These are phyloP conservation scores for Dinocampus coccinellae DNA, from an alignment of 2,888 invertebrate genomes.

Conservation along the genomic window DNA sequence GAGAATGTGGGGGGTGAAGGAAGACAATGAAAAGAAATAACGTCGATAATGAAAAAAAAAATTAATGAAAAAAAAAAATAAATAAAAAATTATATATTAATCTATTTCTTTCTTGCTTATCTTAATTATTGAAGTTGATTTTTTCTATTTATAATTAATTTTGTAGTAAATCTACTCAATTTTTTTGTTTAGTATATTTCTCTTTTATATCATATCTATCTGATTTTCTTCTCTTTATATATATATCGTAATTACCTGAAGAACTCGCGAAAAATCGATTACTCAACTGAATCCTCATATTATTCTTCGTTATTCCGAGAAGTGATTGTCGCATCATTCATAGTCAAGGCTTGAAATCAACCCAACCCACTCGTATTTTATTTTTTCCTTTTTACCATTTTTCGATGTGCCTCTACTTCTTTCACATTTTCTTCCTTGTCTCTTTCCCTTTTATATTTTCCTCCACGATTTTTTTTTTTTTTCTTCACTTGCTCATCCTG, in stretches of 20 bases:
- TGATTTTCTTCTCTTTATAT: neutral
- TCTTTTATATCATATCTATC: neutral
- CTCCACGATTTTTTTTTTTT: neutral
- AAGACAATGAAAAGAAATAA: too few relatives aligned
- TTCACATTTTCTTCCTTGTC: neutral
- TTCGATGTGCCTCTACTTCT: too few relatives aligned
- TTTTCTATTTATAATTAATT: too few relatives aligned
- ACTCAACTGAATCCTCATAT: slow-evolving; percentile 29
- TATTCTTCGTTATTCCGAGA: slow-evolving; percentile 17
- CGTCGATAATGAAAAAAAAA: too few relatives aligned
- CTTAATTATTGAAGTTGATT: too few relatives aligned
- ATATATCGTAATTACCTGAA: neutral
- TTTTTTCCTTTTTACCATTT: too few relatives aligned
- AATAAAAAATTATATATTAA: too few relatives aligned
- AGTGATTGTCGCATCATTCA: slow-evolving; percentile 12
- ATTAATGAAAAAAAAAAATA: too few relatives aligned
- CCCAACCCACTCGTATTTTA: too few relatives aligned
- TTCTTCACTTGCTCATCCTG: neutral
- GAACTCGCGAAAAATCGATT: neutral
- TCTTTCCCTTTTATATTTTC: neutral
- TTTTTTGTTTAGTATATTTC: neutral
- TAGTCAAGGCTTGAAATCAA: neutral
- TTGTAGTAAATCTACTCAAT: too few relatives aligned
- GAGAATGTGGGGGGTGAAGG: too few relatives aligned
- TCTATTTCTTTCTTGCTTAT: too few relatives aligned